Evolutionary conservation across 2,797 vertebrate species (phyloP), one percentile per base, ranked within the genome.

Genomic region (Darevskia mixta): DNA sequence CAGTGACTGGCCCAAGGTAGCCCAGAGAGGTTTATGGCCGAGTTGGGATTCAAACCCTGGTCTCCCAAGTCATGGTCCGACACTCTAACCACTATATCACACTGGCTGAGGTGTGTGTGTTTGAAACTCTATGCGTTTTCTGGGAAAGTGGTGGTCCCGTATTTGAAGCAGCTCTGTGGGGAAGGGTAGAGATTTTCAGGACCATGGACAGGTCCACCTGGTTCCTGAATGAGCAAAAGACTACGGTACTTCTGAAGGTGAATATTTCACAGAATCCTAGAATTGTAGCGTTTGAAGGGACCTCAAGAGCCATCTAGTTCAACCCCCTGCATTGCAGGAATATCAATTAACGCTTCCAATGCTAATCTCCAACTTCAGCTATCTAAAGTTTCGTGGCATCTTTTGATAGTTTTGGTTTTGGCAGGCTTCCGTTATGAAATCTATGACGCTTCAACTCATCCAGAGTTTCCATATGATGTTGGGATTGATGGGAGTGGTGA

Each of bases 221-320:
- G 7, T 25, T n/a, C 29, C n/a, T 25, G 10, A 27, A 20, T 3
- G 15, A 4, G 2, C 78, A 61, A 20, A 2, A 1, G 1, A 2
- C 17, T 4, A 35, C 35, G 2, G 35, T 35, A 35, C 18, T 38
- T 58, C 27, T 11, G 6, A 1, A 23, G n/a, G 29, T 49, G 43
- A 6, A 23, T 49, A 7, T 55, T 17, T 29, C 32, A 15, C 7
- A 27, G 32, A 1, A 25, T n/a, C 67, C 3, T 10, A 69, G 67
- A 69, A 11, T 0, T 27, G 67, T 29, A 69, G 11, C 15, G 3
- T 55, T 15, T 1, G 4, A 8, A 32, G 69, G 35, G 32, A 35
- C 10, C 71, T 11, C 3, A 32, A 71, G 69, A n/a, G n/a, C 0
- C 8, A n/a, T 32, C 69, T n/a, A 29, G 69, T 11, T 32, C 25